Conservation (phyloP, 2,113 vertebrate species). For the Mormyrus lacerda region DNA sequence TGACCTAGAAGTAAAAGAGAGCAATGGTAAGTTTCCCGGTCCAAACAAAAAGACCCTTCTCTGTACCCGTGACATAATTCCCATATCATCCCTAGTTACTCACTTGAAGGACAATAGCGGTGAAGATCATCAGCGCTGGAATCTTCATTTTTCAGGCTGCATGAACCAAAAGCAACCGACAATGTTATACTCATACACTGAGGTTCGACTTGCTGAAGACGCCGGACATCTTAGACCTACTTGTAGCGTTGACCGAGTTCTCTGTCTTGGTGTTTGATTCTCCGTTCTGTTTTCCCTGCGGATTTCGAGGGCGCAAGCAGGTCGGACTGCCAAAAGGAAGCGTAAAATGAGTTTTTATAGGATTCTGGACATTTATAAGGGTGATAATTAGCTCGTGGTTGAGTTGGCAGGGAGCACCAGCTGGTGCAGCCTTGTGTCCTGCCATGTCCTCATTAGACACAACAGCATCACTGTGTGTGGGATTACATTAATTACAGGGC, state of each 20-base stretch:
- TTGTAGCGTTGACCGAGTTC: not conserved
- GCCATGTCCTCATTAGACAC: not conserved
- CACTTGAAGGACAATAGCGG: not conserved
- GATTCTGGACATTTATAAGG: not conserved
- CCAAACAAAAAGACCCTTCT: not conserved
- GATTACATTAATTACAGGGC: not conserved
- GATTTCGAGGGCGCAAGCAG: not conserved
- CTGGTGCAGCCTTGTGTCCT: not conserved
- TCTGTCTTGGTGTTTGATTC: not conserved
- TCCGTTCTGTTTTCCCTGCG: not conserved
- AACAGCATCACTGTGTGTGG: not conserved
- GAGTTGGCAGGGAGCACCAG: not conserved
- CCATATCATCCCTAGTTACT: not conserved
- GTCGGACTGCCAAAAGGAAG: not conserved
- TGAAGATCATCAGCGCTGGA: not conserved
- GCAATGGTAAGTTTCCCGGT: not conserved
- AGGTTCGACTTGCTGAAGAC: not conserved
- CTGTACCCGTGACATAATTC: not conserved
- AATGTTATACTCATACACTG: not conserved
- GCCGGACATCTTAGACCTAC: not conserved
- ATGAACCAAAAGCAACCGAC: not conserved
- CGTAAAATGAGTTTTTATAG: constrained; percentile 12
- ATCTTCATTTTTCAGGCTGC: constrained; percentile 12
- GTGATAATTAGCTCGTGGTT: not conserved
- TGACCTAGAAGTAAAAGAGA: constrained; percentile 40